These are phyloP conservation scores for Caenorhabditis parvicauda DNA, from an alignment of 2,888 invertebrate species.

Conservation along the genomic window DNA sequence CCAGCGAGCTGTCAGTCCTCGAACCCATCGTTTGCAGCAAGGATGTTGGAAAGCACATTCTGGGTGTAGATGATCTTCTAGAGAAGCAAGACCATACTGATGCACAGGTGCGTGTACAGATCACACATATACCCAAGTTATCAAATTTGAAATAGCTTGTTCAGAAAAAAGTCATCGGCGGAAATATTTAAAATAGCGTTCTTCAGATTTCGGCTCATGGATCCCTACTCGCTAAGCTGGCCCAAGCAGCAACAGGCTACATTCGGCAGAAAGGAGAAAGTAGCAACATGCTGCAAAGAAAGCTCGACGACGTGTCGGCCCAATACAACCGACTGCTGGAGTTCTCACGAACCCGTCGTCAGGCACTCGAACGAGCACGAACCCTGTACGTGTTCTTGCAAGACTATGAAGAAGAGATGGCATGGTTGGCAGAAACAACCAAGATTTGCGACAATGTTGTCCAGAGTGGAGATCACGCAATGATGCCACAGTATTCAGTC, in stretches of 20 bases:
- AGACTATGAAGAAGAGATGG: constrained; percentile 95
- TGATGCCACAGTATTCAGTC: constrained; percentile 80
- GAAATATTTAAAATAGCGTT: too few relatives aligned
- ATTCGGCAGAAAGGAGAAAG: constrained; percentile 66
- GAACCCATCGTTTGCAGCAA: constrained; percentile 66
- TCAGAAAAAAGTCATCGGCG: too few relatives aligned
- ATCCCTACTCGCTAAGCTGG: constrained; percentile 49
- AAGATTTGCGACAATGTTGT: constrained; percentile 84
- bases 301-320: constrained; percentile 75
- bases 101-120: constrained; percentile 66
- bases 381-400: constrained; percentile 89
- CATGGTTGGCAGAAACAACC: constrained; percentile 92
- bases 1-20: constrained; percentile 79
- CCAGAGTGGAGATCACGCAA: constrained; percentile 86
- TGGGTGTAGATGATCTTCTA: constrained; percentile 88
- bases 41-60: constrained; percentile 87
- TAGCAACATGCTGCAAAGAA: constrained; percentile 72
- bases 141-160: too few relatives aligned
- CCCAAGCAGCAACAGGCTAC: constrained; percentile 42
- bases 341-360: constrained; percentile 77
- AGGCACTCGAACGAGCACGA: constrained; percentile 82
- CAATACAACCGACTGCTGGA: constrained; percentile 76
- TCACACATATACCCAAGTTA: too few relatives aligned
- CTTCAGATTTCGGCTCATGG: too few relatives aligned
- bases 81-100: constrained; percentile 91